Evolutionary conservation across 2,797 vertebrate genomes (phyloP).

Genomic region (Acipenser ruthenus): DNA sequence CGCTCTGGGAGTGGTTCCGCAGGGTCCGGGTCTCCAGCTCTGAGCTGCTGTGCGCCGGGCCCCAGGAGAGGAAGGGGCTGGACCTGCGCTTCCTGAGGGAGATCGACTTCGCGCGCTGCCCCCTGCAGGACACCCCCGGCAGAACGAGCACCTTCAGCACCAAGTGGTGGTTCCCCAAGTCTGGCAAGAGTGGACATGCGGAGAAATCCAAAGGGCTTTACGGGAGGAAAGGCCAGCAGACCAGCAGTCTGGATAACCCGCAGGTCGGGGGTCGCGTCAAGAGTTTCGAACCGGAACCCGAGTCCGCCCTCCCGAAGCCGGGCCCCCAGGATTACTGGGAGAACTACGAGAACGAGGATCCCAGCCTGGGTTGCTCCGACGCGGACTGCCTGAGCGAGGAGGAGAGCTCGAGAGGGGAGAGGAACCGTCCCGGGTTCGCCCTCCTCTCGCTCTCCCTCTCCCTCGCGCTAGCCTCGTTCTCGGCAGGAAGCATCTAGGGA

Average conservation of each 20-base stretch:
- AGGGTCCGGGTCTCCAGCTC: constrained; percentile 57
- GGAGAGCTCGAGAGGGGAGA: too few relatives aligned
- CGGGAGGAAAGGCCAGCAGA: not conserved
- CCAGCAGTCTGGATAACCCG: not conserved
- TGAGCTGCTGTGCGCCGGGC: constrained; percentile 50
- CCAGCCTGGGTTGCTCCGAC: not conserved
- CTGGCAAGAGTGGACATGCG: too few relatives aligned
- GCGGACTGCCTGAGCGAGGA: not conserved
- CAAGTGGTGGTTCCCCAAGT: constrained; percentile 3
- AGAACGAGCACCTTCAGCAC: constrained; percentile 22
- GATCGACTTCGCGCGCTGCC: constrained; percentile 49
- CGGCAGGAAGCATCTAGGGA: too few relatives aligned
- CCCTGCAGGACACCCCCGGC: constrained; percentile 20
- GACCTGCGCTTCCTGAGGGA: constrained; percentile 54
- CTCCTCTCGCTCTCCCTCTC: too few relatives aligned
- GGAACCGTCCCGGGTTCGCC: too few relatives aligned
- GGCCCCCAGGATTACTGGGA: constrained; percentile 41
- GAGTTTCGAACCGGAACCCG: constrained; percentile 24
- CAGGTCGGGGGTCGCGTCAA: not conserved
- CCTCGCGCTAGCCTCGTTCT: too few relatives aligned
- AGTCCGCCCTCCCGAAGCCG: constrained; percentile 38
- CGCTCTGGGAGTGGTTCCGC: constrained; percentile 55
- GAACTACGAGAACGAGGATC: constrained; percentile 39
- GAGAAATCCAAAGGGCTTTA: too few relatives aligned
- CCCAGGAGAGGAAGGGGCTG: constrained; percentile 44